Evolutionary conservation across 2,113 vertebrate species (phyloP).

Genomic region (Ictalurus punctatus): DNA sequence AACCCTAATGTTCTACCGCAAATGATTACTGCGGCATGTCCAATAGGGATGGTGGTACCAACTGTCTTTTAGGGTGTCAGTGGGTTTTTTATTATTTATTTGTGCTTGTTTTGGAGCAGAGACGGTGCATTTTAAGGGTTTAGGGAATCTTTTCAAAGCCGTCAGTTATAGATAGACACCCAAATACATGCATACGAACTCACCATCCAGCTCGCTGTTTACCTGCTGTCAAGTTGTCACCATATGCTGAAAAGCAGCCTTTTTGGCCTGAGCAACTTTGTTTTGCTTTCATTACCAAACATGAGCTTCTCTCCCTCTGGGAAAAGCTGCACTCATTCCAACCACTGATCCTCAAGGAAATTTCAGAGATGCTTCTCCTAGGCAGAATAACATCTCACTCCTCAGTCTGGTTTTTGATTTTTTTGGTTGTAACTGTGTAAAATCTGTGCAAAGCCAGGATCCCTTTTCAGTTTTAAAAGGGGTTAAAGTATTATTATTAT

Average conservation of each 20-base stretch:
- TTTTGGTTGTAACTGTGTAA: slow-evolving; percentile 23
- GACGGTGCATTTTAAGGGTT: not conserved
- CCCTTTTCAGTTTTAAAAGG: slow-evolving; percentile 63
- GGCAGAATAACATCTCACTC: not conserved
- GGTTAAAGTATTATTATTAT: slow-evolving; percentile 51
- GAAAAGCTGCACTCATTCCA: slow-evolving; percentile 36
- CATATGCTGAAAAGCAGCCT: not conserved
- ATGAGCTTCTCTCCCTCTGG: slow-evolving; percentile 8
- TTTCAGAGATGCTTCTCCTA: slow-evolving; percentile 7
- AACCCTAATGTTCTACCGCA: not conserved
- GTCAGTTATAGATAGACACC: not conserved
- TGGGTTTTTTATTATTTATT: not conserved
- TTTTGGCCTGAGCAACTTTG: slow-evolving; percentile 13
- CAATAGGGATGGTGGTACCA: not conserved
- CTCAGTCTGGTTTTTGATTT: slow-evolving; percentile 8
- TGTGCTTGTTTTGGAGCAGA: not conserved
- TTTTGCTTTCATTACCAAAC: slow-evolving; percentile 41
- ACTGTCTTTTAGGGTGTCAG: not conserved
- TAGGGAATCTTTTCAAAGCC: not conserved
- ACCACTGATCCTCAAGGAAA: not conserved
- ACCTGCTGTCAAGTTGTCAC: slow-evolving; percentile 3
- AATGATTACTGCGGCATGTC: not conserved
- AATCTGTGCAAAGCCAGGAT: slow-evolving; percentile 13
- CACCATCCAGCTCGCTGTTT: not conserved
- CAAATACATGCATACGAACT: slow-evolving; percentile 18